These are phyloP conservation scores for Oreortyx pictus DNA, from an alignment of 2,797 vertebrate genomes.

Conservation along the genomic window DNA sequence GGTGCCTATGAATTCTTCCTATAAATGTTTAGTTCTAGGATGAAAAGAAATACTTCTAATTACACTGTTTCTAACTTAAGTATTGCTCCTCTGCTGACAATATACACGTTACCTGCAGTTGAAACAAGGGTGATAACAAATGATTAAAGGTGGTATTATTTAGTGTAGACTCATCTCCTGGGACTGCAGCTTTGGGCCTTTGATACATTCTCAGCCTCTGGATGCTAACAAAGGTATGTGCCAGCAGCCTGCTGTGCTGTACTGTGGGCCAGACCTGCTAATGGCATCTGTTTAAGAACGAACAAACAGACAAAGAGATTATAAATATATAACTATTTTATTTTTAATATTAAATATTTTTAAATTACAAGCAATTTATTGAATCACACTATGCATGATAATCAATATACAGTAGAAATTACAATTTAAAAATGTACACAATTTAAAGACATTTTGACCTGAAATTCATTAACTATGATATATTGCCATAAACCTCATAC, in stretches of 20 bases:
- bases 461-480: conserved; percentile 87
- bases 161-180: background rate
- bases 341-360: conserved; percentile 99
- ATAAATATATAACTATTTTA: conserved; percentile 93
- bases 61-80: background rate
- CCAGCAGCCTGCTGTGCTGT: background rate
- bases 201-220: conserved; percentile 15
- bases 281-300: conserved; percentile 64
- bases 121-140: background rate
- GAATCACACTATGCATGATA: conserved; percentile 97
- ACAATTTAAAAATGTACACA: conserved; percentile 96
- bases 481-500: conserved; percentile 85
- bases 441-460: conserved; percentile 90
- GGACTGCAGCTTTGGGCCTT: background rate
- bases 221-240: background rate
- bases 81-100: background rate
- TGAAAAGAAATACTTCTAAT: background rate
- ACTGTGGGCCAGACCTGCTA: background rate
- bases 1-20: background rate
- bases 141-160: background rate
- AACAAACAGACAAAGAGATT: conserved; percentile 74
- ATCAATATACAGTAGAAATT: conserved; percentile 99
- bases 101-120: background rate
- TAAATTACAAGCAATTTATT: conserved; percentile 99
- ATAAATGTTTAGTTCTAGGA: background rate